Conservation (phyloP, 23 tunicate species). For the Ascidia mentula region DNA sequence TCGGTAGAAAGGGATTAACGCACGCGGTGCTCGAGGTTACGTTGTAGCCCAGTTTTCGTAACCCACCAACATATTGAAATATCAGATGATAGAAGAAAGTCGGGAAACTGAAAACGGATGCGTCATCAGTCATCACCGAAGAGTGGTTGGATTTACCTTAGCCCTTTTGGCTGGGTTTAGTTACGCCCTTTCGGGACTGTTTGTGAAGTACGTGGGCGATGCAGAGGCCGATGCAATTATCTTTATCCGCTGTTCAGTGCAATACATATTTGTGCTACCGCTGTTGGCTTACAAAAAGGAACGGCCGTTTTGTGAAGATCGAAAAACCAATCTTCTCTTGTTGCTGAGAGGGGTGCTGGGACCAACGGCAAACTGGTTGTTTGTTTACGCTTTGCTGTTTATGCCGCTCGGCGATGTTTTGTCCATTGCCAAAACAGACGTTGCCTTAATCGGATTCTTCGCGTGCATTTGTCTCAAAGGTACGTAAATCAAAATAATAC, state of each 20-base stretch:
- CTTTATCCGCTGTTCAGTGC: neutral
- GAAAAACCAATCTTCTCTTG: neutral
- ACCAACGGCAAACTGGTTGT: neutral
- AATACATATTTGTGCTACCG: neutral
- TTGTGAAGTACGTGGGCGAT: neutral
- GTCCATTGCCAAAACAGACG: neutral
- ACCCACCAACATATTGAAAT: no score
- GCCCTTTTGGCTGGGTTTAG: neutral
- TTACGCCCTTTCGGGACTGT: neutral
- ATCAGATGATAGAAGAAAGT: no score
- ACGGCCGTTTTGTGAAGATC: neutral
- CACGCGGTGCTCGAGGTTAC: no score
- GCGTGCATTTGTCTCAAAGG: constrained; percentile 3
- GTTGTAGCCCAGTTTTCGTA: no score
- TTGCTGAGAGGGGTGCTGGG: neutral
- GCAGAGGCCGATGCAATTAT: neutral
- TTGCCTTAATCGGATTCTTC: neutral
- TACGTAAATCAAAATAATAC: no score
- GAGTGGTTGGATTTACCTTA: neutral
- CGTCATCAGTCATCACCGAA: neutral
- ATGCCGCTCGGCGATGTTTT: neutral
- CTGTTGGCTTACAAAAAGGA: neutral
- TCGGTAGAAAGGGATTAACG: no score
- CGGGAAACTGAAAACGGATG: no score
- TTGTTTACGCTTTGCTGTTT: neutral